These are phyloP conservation scores for Phyllotreta striolata DNA, from an alignment of 2,888 invertebrate genomes.

Conservation along the genomic window DNA sequence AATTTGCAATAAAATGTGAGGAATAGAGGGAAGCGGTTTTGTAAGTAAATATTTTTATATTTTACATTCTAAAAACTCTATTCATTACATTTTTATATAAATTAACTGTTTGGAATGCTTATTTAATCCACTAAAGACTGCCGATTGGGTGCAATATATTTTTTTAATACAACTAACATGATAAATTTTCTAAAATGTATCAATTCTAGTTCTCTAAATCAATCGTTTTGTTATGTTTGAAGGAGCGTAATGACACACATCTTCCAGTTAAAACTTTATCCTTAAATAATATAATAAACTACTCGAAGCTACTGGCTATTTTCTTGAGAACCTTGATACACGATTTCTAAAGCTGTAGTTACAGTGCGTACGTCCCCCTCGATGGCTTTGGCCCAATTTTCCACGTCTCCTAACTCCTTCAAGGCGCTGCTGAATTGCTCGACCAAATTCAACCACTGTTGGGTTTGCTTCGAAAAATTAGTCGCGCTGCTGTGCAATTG, in stretches of 20 bases:
- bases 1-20: too few relatives aligned
- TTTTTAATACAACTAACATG: constrained; percentile 12
- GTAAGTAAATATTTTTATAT: too few relatives aligned
- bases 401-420: constrained; percentile 98
- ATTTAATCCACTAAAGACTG: constrained; percentile 15
- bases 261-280: too few relatives aligned
- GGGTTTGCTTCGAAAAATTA: constrained; percentile 95
- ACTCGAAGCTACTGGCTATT: constrained; percentile 15
- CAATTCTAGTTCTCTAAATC: too few relatives aligned
- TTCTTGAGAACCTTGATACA: constrained; percentile 79
- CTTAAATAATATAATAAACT: too few relatives aligned
- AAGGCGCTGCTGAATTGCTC: constrained; percentile 87
- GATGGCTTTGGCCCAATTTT: constrained; percentile 97
- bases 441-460: constrained; percentile 94
- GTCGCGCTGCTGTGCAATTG: constrained; percentile 92
- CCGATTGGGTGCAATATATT: constrained; percentile 11
- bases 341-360: constrained; percentile 90
- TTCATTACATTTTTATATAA: too few relatives aligned
- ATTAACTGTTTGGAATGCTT: neutral
- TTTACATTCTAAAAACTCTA: too few relatives aligned
- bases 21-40: too few relatives aligned
- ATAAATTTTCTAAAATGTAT: neutral
- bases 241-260: too few relatives aligned
- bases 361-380: constrained; percentile 95
- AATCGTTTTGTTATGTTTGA: too few relatives aligned